These are phyloP conservation scores for Petaurus breviceps DNA, from an alignment of 2,113 vertebrate species.

Conservation along the genomic window DNA sequence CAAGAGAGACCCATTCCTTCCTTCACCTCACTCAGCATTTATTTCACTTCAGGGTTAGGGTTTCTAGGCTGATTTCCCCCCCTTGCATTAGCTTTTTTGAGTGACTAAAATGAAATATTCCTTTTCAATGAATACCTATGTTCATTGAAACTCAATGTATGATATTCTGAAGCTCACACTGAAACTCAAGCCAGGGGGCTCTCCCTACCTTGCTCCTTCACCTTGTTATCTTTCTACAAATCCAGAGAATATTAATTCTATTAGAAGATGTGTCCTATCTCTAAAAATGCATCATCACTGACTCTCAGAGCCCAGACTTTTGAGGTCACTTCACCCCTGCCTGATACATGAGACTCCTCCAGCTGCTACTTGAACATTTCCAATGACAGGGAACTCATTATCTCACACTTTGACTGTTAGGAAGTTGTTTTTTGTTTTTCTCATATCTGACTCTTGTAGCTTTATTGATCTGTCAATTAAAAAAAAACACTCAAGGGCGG, in stretches of 20 bases:
- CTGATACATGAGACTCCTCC: not conserved
- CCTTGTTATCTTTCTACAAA: not conserved
- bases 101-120: not conserved
- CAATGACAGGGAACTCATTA: not conserved
- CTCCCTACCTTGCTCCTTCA: not conserved
- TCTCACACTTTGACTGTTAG: not conserved
- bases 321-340: not conserved
- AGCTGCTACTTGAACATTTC: not conserved
- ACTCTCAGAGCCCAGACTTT: not conserved
- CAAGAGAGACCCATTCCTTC: not conserved
- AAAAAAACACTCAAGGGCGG: too few relatives aligned
- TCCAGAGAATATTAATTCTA: not conserved
- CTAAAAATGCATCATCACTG: not conserved
- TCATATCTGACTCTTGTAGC: not conserved
- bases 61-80: not conserved
- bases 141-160: not conserved
- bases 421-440: not conserved
- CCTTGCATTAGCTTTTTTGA: not conserved
- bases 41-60: not conserved
- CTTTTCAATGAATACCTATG: not conserved
- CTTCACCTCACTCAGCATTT: not conserved
- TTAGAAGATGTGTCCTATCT: not conserved
- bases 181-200: not conserved
- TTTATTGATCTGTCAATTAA: not conserved
- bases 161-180: not conserved